Evolutionary conservation across 2,113 vertebrate genomes (phyloP), one percentile per base, ranked within the genome.

Genomic region (Mystacornis crossleyi): DNA sequence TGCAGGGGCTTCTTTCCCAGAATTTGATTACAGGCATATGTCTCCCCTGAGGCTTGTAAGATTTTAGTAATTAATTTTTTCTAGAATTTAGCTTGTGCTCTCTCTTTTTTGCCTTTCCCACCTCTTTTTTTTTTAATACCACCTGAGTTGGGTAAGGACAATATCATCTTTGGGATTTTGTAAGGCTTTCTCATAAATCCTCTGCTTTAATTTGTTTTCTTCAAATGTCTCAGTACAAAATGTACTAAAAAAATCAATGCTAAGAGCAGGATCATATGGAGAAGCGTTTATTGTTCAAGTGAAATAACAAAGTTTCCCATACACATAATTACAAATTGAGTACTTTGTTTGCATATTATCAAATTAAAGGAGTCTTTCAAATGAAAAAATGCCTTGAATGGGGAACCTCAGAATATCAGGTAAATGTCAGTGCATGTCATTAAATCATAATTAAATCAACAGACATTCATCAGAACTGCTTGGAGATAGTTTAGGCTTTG

Each of bases 11-110:
- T 96, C 42, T 94, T 96, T 94, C 92, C 91, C 83, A 90, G 93
- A 94, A 93, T 95, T 93, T 96, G 86, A 90, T 92, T 96, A 93
- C 87, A 89, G 87, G 50, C 91, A 95, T 95, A 93, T 94, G 91
- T 91, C 75, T 95, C 21, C 95, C 89, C 91, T 86, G 94, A 18
- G 51, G 84, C 89, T 95, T 89, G 84, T 54, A 88, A 92, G 65
- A 87, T 84, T 89, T 95, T 65, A 89, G 90, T 94, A 92, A 92
- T 92, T 94, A 78, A 14, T 93, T 97, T 74, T 86, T 71, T 36
- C 72, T 80, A 51, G 72, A 86, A 65, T 88, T 94, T 69, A 75
- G 57, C 93, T 72, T 54, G 34, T 71, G 19, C 2, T 61, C 2
- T 87, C 26, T 85, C 6, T 65, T 65, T 78, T 81, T 84, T 62